Conservation (phyloP, 2,113 vertebrate species). For the Oceanites oceanicus region DNA sequence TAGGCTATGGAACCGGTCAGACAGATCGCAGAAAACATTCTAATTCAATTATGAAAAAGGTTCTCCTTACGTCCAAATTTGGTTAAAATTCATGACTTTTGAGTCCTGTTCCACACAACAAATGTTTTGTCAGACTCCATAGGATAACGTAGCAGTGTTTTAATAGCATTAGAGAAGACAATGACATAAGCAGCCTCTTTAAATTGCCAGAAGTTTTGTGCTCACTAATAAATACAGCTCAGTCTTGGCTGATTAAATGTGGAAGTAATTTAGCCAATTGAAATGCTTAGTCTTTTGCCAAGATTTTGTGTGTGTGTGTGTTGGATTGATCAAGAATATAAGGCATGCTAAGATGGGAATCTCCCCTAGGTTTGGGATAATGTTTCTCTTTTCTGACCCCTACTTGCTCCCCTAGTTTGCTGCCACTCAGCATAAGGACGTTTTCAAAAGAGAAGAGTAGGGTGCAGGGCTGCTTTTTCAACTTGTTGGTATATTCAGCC, state of each 20-base stretch:
- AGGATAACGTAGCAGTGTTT: background rate
- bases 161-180: background rate
- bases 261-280: slow-evolving; percentile 45
- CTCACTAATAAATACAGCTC: background rate
- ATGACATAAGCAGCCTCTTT: background rate
- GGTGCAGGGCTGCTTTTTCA: background rate
- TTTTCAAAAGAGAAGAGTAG: background rate
- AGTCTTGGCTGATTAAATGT: slow-evolving; percentile 42
- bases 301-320: background rate
- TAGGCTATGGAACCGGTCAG: background rate
- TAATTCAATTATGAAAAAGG: background rate
- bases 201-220: slow-evolving; percentile 24
- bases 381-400: background rate
- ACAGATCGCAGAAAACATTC: background rate
- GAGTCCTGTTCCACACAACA: background rate
- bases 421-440: background rate
- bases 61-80: background rate
- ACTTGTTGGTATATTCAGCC: background rate
- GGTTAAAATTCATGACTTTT: background rate
- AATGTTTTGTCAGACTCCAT: slow-evolving; percentile 1
- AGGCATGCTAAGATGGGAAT: background rate
- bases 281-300: slow-evolving; percentile 22
- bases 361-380: background rate
- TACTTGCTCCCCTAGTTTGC: background rate
- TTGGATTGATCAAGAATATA: background rate